Evolutionary conservation across 92 coral and sea anemone genomes (phyloP), one percentile per base, ranked within the genome.

Genomic region (Zoanthus gigantus): DNA sequence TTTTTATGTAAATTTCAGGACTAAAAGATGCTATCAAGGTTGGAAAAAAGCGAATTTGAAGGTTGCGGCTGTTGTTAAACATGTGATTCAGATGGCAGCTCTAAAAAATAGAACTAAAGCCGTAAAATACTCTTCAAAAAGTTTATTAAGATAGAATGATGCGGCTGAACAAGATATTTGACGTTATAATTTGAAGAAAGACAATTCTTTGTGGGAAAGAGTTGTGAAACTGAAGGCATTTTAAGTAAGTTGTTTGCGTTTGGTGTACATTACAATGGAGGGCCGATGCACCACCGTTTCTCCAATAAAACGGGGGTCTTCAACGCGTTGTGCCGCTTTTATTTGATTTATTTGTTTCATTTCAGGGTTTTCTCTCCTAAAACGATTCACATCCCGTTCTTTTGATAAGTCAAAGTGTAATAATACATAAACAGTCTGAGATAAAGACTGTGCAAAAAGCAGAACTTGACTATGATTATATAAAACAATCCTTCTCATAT

Each of bases 341-440:
- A 58, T 56, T 85, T 84, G 71, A 75, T 84, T 77, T 79, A 30
- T 69, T 88, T 83, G 45, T 86, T 91, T 65, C 85, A 66, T 89
- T 75, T 76, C 18, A 69, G 80, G 82, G 71, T 32, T 83, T 82
- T 34, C 90, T 80, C 89, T n/a, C 53, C 29, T 53, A 71, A 71
- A 69, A 34, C 65, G 17, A 84, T n/a, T 71, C 77, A 29, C 77
- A 50, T 77, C 76, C 79, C 46, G 78, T 30, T 84, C 60, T 53
- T 71, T 63, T 63, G 48, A 61, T 47, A 81, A 74, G 66, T 37
- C 46, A 73, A 76, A 47, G 67, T 53, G 0, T 65, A 87, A 31
- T 9, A n/a, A 32, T 80, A 90, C 80, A 93, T 95, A 95, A 95
- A 94, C 98, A 93, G 96, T 95, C 98, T 95, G 98, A 93, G 88